phyloP scores from a whole-genome alignment of 1,140 invertebrate species.

The Brachystomella parvula region DNA sequence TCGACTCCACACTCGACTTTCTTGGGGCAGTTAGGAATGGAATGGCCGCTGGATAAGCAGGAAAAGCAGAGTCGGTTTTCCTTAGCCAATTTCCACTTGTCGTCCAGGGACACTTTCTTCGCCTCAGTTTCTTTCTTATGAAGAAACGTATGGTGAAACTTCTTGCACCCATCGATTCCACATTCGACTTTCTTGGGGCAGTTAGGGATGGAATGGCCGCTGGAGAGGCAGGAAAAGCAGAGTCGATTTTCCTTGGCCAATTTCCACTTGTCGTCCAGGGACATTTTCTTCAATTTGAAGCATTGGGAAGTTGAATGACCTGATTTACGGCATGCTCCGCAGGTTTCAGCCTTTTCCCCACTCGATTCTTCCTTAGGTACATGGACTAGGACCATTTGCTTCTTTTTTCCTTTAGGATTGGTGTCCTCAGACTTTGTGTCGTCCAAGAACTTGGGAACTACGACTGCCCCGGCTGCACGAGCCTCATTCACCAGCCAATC shows the following conservation, averaged over 20 bases:
- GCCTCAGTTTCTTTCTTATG: neutral
- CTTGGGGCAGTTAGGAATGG: neutral
- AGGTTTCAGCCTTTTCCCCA: neutral
- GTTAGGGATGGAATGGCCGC: neutral
- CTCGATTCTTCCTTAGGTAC: neutral
- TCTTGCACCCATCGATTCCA: neutral
- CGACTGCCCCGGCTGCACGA: neutral
- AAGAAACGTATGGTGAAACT: neutral
- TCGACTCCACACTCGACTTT: neutral
- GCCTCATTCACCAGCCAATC: constrained; percentile 2
- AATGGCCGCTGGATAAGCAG: neutral
- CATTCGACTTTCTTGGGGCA: neutral
- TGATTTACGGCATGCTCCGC: neutral
- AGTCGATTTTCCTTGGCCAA: neutral
- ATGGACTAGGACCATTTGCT: neutral
- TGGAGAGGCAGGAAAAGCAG: neutral
- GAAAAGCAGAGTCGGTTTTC: neutral
- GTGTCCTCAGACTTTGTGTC: neutral
- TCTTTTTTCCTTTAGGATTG: neutral
- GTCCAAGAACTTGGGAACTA: neutral
- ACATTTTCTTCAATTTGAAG: neutral
- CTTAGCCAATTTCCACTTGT: neutral
- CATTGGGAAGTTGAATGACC: neutral
- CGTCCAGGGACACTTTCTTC: neutral
- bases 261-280: neutral